Evolutionary conservation across 1,140 invertebrate species (phyloP).

Genomic region (Macrobrachium nipponense): DNA sequence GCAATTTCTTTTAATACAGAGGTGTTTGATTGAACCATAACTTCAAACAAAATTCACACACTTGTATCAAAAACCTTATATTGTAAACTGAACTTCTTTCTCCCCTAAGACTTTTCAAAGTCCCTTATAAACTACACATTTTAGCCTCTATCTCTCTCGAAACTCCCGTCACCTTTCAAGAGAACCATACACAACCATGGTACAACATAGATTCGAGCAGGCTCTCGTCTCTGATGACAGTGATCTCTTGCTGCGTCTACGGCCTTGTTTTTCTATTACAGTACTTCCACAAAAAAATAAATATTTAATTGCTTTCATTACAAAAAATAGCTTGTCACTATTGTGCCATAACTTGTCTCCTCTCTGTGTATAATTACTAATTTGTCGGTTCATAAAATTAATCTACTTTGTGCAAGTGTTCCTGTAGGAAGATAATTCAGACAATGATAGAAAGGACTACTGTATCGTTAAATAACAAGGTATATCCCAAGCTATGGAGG

Average conservation of each 20-base stretch:
- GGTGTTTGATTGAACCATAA: conserved; percentile 41
- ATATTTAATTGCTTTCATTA: too few species aligned
- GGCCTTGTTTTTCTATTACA: conserved; percentile 29
- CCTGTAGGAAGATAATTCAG: too few species aligned
- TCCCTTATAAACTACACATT: conserved; percentile 7
- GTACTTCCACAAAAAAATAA: too few species aligned
- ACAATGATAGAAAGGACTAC: too few species aligned
- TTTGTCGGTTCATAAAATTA: too few species aligned
- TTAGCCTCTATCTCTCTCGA: conserved; percentile 22
- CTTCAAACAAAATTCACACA: conserved; percentile 29
- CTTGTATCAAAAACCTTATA: background rate
- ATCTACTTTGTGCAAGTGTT: too few species aligned
- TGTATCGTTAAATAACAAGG: too few species aligned
- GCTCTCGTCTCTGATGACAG: conserved; percentile 49
- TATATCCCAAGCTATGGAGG: too few species aligned
- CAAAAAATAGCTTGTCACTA: too few species aligned
- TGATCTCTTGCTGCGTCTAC: conserved; percentile 27
- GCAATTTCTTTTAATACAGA: conserved; percentile 9
- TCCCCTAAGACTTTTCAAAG: conserved; percentile 46
- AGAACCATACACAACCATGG: conserved; percentile 52
- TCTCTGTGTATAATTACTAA: too few species aligned
- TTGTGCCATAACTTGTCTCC: too few species aligned
- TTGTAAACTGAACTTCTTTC: conserved; percentile 25
- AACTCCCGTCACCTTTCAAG: conserved; percentile 1
- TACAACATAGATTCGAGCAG: conserved; percentile 36